Evolutionary conservation across 2,888 invertebrate species (phyloP).

Genomic region (Apotomis capreana): DNA sequence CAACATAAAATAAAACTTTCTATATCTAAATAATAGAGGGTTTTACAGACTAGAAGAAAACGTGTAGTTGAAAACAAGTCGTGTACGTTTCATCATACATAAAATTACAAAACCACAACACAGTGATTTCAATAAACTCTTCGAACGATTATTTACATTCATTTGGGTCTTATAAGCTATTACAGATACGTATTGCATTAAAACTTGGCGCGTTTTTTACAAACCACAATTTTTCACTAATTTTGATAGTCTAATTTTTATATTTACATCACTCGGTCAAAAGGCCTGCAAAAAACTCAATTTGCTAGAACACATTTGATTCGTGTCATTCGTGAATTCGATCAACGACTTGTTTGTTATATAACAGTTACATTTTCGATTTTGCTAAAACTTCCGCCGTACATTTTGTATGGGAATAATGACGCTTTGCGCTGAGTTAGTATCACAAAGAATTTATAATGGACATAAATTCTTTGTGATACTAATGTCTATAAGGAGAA

Average conservation of each 20-base stretch:
- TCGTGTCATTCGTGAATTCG: no score
- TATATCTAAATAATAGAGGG: slow-evolving; percentile 44
- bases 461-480: no score
- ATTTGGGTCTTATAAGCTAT: slow-evolving; percentile 19
- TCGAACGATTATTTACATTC: slow-evolving; percentile 42
- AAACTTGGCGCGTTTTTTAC: slow-evolving; percentile 26
- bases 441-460: no score
- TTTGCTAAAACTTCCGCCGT: neutral
- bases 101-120: slow-evolving; percentile 46
- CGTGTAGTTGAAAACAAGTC: slow-evolving; percentile 48
- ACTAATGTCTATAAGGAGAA: no score
- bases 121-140: slow-evolving; percentile 40
- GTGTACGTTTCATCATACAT: slow-evolving; percentile 54
- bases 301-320: neutral
- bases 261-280: slow-evolving; percentile 28
- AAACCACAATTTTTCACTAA: slow-evolving; percentile 9
- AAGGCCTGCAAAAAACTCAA: slow-evolving; percentile 10
- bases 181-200: slow-evolving; percentile 25
- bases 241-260: neutral
- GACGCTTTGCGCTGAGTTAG: neutral
- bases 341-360: neutral
- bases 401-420: neutral
- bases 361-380: neutral
- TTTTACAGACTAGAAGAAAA: slow-evolving; percentile 63
- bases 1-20: slow-evolving; percentile 52